phyloP scores from a whole-genome alignment of 2,888 invertebrate genomes.

The Stenodera caucasica region DNA sequence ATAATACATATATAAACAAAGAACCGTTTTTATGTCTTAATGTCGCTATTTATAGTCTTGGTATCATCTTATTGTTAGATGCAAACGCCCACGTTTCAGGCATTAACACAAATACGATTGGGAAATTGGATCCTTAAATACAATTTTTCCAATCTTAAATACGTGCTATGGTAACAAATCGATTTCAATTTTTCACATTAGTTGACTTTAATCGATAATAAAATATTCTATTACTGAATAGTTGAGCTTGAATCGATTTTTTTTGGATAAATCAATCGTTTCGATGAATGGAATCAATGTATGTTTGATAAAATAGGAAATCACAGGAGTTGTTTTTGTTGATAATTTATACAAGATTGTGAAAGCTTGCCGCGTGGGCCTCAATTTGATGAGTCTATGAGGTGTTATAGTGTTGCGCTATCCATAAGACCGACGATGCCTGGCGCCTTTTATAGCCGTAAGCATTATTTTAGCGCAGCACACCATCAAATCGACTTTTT shows the following conservation, averaged over 20 bases:
- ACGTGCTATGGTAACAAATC: not conserved
- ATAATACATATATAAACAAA: conserved; percentile 6
- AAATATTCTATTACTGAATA: no score
- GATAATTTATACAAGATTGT: conserved; percentile 35
- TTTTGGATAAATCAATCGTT: conserved; percentile 15
- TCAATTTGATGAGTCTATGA: conserved; percentile 40
- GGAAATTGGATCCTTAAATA: not conserved
- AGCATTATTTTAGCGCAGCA: conserved; percentile 32
- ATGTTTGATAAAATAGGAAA: conserved; percentile 35
- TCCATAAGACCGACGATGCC: conserved; percentile 30
- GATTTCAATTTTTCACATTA: not conserved
- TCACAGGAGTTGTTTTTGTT: conserved; percentile 38
- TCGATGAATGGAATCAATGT: conserved; percentile 33
- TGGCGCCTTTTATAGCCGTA: conserved; percentile 37
- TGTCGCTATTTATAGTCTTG: conserved; percentile 33
- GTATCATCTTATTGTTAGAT: conserved; percentile 22
- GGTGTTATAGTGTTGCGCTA: conserved; percentile 37
- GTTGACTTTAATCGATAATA: not conserved
- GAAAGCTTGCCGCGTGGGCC: conserved; percentile 40
- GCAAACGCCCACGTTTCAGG: conserved; percentile 12
- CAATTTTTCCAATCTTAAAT: not conserved
- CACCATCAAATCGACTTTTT: conserved; percentile 1
- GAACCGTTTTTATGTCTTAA: conserved; percentile 36
- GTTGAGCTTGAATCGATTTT: no score
- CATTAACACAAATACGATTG: conserved; percentile 10